phyloP scores from a whole-genome alignment of 2,797 vertebrate genomes.

The Cynodonichthys magdalenae region DNA sequence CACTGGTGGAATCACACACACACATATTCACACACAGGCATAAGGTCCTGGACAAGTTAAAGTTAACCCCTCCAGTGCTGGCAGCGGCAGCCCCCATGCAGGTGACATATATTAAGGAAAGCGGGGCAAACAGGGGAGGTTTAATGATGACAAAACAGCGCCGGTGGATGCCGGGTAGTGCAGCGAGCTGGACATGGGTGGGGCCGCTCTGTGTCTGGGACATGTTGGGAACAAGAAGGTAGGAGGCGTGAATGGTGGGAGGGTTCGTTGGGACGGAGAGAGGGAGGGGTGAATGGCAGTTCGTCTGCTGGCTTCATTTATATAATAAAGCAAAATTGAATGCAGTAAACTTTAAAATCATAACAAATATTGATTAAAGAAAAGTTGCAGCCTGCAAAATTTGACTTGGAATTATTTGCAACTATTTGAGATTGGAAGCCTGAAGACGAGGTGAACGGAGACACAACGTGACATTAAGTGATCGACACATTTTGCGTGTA shows the following conservation, averaged over 20 bases:
- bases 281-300: slow-evolving; percentile 28
- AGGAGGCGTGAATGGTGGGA: slow-evolving; percentile 22
- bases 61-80: slow-evolving; percentile 88
- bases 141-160: slow-evolving; percentile 81
- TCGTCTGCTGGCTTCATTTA: slow-evolving; percentile 47
- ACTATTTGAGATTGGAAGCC: not conserved
- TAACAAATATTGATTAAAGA: not conserved
- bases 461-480: slow-evolving; percentile 16
- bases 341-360: not conserved
- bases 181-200: slow-evolving; percentile 70
- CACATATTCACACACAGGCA: slow-evolving; percentile 69
- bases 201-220: slow-evolving; percentile 62
- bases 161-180: slow-evolving; percentile 57
- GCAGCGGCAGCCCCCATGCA: slow-evolving; percentile 59
- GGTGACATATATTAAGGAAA: slow-evolving; percentile 77
- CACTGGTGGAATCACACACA: slow-evolving; percentile 45
- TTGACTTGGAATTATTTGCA: slow-evolving; percentile 2
- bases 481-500: slow-evolving; percentile 22
- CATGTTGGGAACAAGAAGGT: slow-evolving; percentile 46
- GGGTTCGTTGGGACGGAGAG: slow-evolving; percentile 16
- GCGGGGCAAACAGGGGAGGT: slow-evolving; percentile 67
- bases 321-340: slow-evolving; percentile 14
- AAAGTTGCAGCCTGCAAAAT: slow-evolving; percentile 11
- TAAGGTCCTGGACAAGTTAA: slow-evolving; percentile 79
- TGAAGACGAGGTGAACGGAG: slow-evolving; percentile 8